Percentiles rank a stretch among this genome's conserved stretches.
These are phyloP conservation scores for Trichoplusia ni DNA, from an alignment of 1,140 invertebrate species.

Conservation along the genomic window DNA sequence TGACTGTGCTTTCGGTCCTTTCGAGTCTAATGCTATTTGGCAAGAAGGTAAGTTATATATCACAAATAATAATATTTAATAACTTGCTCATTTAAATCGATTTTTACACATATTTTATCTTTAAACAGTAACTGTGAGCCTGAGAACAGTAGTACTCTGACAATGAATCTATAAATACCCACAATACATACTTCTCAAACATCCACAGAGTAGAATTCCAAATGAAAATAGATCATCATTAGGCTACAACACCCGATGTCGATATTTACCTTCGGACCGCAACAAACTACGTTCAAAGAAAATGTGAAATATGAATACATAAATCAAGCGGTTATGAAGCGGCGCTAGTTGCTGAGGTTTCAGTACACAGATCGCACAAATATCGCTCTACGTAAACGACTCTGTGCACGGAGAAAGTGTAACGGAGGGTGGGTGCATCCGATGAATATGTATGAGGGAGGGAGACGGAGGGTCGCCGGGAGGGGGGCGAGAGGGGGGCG, in stretches of 20 bases:
- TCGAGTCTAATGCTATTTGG: too few relatives aligned
- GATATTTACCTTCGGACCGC: neutral
- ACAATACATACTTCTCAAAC: neutral
- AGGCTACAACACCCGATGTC: neutral
- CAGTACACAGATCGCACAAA: conserved; percentile 36
- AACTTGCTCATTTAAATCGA: too few relatives aligned
- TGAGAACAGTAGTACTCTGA: too few relatives aligned
- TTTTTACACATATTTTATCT: too few relatives aligned
- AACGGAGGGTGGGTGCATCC: conserved; percentile 72
- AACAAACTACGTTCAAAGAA: conserved; percentile 4
- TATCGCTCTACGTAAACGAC: conserved; percentile 32
- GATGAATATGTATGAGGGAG: conserved; percentile 81
- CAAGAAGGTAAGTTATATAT: too few relatives aligned
- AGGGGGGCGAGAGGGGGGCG: conserved; percentile 34
- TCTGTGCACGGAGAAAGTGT: conserved; percentile 58
- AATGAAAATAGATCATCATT: neutral
- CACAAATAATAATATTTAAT: too few relatives aligned
- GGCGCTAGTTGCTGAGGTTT: conserved; percentile 34
- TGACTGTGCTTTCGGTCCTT: too few relatives aligned
- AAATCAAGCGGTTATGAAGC: conserved; percentile 31
- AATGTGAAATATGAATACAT: conserved; percentile 23
- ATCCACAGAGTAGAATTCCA: neutral
- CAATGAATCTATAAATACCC: too few relatives aligned
- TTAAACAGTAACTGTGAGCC: too few relatives aligned
- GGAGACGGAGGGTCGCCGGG: conserved; percentile 36